phyloP scores from a whole-genome alignment of 2,888 invertebrate genomes.

The Lasius platythorax region DNA sequence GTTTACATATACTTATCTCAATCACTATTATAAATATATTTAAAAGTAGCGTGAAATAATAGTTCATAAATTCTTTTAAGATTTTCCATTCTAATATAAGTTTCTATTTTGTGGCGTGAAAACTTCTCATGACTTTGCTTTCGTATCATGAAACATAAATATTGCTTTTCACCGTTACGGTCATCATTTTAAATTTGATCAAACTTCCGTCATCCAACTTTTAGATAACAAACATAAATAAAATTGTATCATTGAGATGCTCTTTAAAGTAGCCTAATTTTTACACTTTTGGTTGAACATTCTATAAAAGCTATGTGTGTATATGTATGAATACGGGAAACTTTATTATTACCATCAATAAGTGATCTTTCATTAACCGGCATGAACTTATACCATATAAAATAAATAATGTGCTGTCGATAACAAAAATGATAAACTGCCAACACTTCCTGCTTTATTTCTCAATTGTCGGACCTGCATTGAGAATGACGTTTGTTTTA shows the following conservation, averaged over 20 bases:
- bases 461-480: conserved; percentile 20
- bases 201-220: conserved; percentile 29
- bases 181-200: conserved; percentile 18
- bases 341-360: neutral
- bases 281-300: neutral
- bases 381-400: conserved; percentile 11
- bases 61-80: neutral
- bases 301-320: neutral
- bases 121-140: conserved; percentile 22
- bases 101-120: neutral
- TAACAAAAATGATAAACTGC: conserved; percentile 36
- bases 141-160: conserved; percentile 13
- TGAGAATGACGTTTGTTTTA: conserved; percentile 35
- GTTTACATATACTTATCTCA: neutral
- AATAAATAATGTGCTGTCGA: conserved; percentile 28
- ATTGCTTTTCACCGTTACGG: conserved; percentile 25
- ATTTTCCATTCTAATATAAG: neutral
- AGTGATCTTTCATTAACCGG: conserved; percentile 15
- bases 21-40: neutral
- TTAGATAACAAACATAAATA: neutral
- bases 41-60: neutral
- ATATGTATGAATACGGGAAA: neutral
- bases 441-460: conserved; percentile 37
- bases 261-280: neutral
- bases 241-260: neutral